A percentile compares a stretch with the other conserved stretches of the same genome.
Conservation (phyloP, 2,113 vertebrate species). For the Rutilus rutilus region DNA sequence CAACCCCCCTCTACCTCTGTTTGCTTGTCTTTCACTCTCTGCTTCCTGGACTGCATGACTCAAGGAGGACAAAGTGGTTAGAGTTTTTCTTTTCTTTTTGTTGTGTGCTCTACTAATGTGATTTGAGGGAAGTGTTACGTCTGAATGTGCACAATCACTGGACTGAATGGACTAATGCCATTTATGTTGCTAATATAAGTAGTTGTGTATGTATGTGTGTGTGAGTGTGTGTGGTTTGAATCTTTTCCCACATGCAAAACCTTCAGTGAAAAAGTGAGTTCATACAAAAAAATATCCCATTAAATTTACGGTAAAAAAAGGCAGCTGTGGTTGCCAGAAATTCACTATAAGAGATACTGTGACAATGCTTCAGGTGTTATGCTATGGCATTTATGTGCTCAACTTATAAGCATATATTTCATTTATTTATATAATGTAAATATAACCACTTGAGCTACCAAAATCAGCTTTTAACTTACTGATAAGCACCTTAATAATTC, state of each 20-base stretch:
- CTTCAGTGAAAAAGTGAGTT: neutral
- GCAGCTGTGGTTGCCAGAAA: neutral
- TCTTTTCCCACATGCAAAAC: neutral
- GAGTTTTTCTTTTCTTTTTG: slow-evolving; percentile 79
- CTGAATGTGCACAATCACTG: slow-evolving; percentile 19
- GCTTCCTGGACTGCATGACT: slow-evolving; percentile 96
- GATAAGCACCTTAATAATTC: neutral
- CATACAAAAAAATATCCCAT: neutral
- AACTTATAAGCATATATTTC: neutral
- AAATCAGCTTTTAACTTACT: neutral
- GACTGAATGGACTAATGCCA: slow-evolving; percentile 19
- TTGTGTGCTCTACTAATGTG: slow-evolving; percentile 49
- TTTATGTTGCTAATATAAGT: slow-evolving; percentile 25
- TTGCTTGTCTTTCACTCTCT: slow-evolving; percentile 75
- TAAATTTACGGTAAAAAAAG: too few relatives aligned
- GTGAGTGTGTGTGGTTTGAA: neutral
- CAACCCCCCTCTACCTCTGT: slow-evolving; percentile 58
- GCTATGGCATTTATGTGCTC: neutral
- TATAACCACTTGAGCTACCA: neutral
- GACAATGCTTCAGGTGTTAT: neutral
- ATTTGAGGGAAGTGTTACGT: slow-evolving; percentile 27
- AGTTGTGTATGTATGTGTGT: slow-evolving; percentile 31
- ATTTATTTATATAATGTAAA: neutral
- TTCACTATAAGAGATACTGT: neutral
- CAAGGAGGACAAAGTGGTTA: slow-evolving; percentile 99